phyloP scores from a whole-genome alignment of 2,888 invertebrate species.

The Pelosia muscerda region DNA sequence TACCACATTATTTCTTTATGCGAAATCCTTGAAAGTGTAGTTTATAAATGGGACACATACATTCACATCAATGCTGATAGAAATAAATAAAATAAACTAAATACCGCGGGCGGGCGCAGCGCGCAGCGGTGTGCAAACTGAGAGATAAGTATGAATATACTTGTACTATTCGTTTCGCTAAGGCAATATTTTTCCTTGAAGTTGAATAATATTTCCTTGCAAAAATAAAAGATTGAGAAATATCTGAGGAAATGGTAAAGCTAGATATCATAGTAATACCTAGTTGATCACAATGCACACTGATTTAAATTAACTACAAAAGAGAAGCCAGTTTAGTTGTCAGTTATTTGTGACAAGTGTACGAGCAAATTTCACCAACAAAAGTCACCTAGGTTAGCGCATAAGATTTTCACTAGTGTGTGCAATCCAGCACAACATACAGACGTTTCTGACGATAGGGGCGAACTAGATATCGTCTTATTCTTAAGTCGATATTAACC shows the following conservation, averaged over 20 bases:
- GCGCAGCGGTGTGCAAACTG: slow-evolving; percentile 7
- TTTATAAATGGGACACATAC: not conserved
- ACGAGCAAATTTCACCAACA: too few species aligned
- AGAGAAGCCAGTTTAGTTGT: too few species aligned
- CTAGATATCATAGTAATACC: too few species aligned
- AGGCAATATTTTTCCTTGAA: not conserved
- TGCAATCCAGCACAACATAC: too few species aligned
- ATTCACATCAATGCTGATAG: not conserved
- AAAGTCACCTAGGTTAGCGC: too few species aligned
- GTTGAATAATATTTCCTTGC: not conserved
- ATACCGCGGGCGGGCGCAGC: not conserved
- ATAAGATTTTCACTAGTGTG: too few species aligned
- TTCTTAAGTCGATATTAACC: too few species aligned
- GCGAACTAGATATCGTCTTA: too few species aligned
- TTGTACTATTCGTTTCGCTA: not conserved
- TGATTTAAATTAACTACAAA: too few species aligned
- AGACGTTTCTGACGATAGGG: too few species aligned
- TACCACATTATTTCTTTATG: not conserved
- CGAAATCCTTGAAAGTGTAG: not conserved
- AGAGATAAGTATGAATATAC: slow-evolving; percentile 5
- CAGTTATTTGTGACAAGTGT: too few species aligned
- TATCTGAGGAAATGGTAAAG: not conserved
- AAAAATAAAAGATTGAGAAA: not conserved
- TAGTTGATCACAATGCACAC: too few species aligned
- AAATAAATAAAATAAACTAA: not conserved